These are phyloP conservation scores for Cryptoprocta ferox DNA, from an alignment of 2,797 vertebrate species.

Conservation along the genomic window DNA sequence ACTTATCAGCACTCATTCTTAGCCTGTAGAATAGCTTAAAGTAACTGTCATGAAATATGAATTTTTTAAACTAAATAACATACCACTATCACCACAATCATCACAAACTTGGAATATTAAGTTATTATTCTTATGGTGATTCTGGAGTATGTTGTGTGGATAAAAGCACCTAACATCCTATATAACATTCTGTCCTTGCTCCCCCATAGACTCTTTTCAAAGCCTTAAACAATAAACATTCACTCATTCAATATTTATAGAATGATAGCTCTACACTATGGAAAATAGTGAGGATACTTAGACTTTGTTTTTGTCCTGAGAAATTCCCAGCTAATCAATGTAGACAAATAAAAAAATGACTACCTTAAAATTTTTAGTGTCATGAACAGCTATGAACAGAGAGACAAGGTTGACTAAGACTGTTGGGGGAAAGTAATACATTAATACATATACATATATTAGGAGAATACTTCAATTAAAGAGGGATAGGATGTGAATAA, in stretches of 20 bases:
- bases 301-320: slow-evolving; percentile 14
- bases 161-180: background rate
- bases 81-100: too few relatives aligned
- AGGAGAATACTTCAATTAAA: background rate
- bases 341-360: background rate
- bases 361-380: background rate
- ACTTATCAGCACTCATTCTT: background rate
- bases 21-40: background rate
- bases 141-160: background rate
- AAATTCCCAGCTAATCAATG: background rate
- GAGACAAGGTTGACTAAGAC: background rate
- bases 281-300: background rate
- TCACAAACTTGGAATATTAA: background rate
- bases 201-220: background rate
- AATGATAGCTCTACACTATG: background rate
- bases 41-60: background rate
- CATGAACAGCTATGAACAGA: background rate
- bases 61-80: background rate
- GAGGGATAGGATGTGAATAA: background rate
- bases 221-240: background rate
- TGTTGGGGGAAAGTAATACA: background rate
- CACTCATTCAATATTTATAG: background rate
- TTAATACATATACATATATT: background rate
- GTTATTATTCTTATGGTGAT: background rate
- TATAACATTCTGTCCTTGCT: background rate